A percentile compares a stretch with the other conserved stretches of the same genome.
phyloP scores from a whole-genome alignment of 2,888 invertebrate species.

The Pegoplata infirma region DNA sequence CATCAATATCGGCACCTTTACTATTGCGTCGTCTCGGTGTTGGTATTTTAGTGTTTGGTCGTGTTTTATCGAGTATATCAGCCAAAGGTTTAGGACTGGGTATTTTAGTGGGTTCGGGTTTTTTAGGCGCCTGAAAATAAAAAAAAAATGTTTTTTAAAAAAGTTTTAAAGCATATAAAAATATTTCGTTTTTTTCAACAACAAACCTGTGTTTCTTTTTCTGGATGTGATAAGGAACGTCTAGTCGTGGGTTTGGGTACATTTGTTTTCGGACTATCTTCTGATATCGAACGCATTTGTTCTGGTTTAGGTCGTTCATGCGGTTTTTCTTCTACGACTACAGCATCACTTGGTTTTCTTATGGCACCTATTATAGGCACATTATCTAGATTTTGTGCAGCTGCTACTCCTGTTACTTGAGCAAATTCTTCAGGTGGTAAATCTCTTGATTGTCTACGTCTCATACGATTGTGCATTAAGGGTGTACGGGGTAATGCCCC shows the following conservation, averaged over 20 bases:
- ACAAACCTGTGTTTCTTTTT: slow-evolving; percentile 75
- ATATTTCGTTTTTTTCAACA: not conserved
- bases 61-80: slow-evolving; percentile 74
- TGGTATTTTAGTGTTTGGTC: slow-evolving; percentile 73
- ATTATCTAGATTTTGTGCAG: slow-evolving; percentile 58
- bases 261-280: slow-evolving; percentile 73
- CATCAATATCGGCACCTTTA: slow-evolving; percentile 70
- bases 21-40: slow-evolving; percentile 71
- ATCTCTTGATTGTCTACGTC: slow-evolving; percentile 72
- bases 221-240: slow-evolving; percentile 77
- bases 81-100: slow-evolving; percentile 75
- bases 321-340: slow-evolving; percentile 24
- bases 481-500: slow-evolving; percentile 73
- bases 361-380: slow-evolving; percentile 30
- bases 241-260: slow-evolving; percentile 75
- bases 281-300: slow-evolving; percentile 77
- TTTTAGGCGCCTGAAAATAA: slow-evolving; percentile 70
- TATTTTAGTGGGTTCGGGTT: slow-evolving; percentile 73
- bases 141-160: too few relatives aligned
- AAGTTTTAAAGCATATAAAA: too few relatives aligned
- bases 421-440: slow-evolving; percentile 70
- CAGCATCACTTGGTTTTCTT: slow-evolving; percentile 39
- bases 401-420: slow-evolving; percentile 54
- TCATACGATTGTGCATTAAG: slow-evolving; percentile 72
- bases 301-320: slow-evolving; percentile 74